Evolutionary conservation across 2,113 vertebrate genomes (phyloP).

Genomic region (Opisthocomus hoazin): DNA sequence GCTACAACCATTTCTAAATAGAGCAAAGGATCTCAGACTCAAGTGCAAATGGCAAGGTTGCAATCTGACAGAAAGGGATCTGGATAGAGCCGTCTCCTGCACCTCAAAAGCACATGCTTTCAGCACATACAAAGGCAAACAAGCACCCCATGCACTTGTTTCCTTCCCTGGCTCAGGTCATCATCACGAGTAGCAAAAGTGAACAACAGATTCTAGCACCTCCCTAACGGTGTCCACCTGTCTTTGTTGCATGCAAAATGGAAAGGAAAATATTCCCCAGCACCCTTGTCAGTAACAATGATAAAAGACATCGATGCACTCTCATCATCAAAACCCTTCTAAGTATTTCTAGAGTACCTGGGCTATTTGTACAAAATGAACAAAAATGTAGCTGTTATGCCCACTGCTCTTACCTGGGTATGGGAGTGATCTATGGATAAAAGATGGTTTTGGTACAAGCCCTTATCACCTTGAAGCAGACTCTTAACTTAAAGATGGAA

Average conservation of each 20-base stretch:
- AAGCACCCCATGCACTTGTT: not conserved
- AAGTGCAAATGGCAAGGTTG: rapidly evolving
- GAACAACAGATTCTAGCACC: not conserved
- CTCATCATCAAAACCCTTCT: not conserved
- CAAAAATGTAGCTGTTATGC: not conserved
- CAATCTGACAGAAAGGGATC: not conserved
- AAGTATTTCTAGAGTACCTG: not conserved
- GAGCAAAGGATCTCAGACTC: not conserved
- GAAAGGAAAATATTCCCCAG: not conserved
- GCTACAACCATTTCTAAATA: not conserved
- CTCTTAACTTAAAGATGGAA: not conserved
- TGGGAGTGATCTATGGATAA: not conserved
- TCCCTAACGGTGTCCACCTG: not conserved
- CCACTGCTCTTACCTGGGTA: not conserved
- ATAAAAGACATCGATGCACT: not conserved
- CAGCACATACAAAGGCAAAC: not conserved
- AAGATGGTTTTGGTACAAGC: not conserved
- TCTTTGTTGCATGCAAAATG: not conserved
- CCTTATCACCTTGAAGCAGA: not conserved
- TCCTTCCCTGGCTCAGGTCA: not conserved
- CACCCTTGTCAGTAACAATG: not conserved
- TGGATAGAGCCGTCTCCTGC: not conserved
- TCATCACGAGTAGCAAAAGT: not conserved
- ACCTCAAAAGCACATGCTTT: not conserved
- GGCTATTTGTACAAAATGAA: not conserved